These are phyloP conservation scores for Rutilus rutilus DNA, from an alignment of 2,113 vertebrate genomes.

Conservation along the genomic window DNA sequence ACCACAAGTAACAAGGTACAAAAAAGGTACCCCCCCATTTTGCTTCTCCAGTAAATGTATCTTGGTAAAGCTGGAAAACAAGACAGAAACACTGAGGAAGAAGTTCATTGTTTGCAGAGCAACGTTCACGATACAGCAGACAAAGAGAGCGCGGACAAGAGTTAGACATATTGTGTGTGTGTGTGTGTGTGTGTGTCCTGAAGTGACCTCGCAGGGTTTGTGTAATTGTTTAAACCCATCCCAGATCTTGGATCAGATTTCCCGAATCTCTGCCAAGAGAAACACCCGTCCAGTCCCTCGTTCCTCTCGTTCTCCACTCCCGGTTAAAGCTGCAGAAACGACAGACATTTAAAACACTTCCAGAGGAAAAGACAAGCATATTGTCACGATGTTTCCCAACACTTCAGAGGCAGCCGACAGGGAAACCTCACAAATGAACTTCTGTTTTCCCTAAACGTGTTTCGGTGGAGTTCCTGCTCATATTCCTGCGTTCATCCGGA, in stretches of 20 bases:
- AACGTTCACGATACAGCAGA: not conserved
- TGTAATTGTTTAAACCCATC: conserved; percentile 65
- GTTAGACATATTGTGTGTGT: conserved; percentile 26
- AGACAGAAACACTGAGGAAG: too few species aligned
- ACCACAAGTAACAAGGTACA: too few species aligned
- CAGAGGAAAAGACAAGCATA: conserved; percentile 47
- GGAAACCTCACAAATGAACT: conserved; percentile 35
- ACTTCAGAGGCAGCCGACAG: conserved; percentile 21
- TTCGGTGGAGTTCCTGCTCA: not conserved
- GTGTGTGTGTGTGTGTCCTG: conserved; percentile 55
- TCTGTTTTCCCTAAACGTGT: not conserved
- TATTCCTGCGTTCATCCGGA: not conserved
- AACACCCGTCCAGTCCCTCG: conserved; percentile 52
- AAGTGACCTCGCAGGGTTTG: conserved; percentile 58
- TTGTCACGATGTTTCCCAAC: conserved; percentile 24
- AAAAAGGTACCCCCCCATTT: too few species aligned
- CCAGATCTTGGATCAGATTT: conserved; percentile 63
- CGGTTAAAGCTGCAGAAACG: conserved; percentile 25
- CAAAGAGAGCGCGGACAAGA: conserved; percentile 8
- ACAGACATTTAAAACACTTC: conserved; percentile 42
- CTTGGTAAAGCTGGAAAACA: too few species aligned
- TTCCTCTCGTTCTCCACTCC: conserved; percentile 31
- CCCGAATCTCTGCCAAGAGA: conserved; percentile 61
- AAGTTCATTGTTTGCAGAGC: too few species aligned
- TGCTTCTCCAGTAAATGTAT: too few species aligned